Percentiles rank a stretch among this genome's conserved stretches.
phyloP scores from a whole-genome alignment of 2,888 invertebrate genomes.

The Nowickia ferox region DNA sequence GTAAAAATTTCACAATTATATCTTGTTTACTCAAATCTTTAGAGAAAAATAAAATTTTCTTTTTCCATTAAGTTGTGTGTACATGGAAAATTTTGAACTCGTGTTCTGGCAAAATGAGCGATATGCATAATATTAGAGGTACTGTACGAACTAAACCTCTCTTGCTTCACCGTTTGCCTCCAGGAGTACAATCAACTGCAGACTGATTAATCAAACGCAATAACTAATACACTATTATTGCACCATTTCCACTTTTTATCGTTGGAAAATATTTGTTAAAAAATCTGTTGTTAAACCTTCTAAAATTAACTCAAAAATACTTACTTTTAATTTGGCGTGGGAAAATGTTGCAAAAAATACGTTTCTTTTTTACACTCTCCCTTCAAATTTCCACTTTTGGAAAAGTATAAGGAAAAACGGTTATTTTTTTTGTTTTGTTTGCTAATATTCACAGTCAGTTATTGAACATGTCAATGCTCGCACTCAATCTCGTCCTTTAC shows the following conservation, averaged over 20 bases:
- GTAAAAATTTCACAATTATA: too few species aligned
- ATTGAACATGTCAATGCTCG: conserved; percentile 60
- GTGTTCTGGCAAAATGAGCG: too few species aligned
- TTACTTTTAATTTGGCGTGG: conserved; percentile 52
- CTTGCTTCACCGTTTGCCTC: too few species aligned
- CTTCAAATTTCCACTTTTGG: conserved; percentile 6
- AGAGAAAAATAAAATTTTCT: too few species aligned
- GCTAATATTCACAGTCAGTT: conserved; percentile 64
- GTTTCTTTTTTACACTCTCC: conserved; percentile 47
- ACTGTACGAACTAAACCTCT: too few species aligned
- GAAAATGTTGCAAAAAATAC: conserved; percentile 70
- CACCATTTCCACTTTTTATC: neutral
- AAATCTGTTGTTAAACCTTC: neutral
- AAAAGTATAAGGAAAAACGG: conserved; percentile 37
- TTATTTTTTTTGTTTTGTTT: conserved; percentile 20
- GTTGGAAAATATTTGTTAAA: neutral
- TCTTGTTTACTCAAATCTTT: too few species aligned
- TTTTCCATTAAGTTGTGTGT: too few species aligned
- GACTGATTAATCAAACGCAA: too few species aligned
- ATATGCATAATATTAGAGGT: too few species aligned
- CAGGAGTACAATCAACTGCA: too few species aligned
- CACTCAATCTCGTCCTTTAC: conserved; percentile 34
- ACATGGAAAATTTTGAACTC: too few species aligned
- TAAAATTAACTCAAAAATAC: conserved; percentile 26
- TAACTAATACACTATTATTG: too few species aligned